Percentiles rank a stretch among this genome's conserved stretches.
These are phyloP conservation scores for Streptopelia turtur DNA, from an alignment of 2,797 vertebrate genomes.

Conservation along the genomic window DNA sequence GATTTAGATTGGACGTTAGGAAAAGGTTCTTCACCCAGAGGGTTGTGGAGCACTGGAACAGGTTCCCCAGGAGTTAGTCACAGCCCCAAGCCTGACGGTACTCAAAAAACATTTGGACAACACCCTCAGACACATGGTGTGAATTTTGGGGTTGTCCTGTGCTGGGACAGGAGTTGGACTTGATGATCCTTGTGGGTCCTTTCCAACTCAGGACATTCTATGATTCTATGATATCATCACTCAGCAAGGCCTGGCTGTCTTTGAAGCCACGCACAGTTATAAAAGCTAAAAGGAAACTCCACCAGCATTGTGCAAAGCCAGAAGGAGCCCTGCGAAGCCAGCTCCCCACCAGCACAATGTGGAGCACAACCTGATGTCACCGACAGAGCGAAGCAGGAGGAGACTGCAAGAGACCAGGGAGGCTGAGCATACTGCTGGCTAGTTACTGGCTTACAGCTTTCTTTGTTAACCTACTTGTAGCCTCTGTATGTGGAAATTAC, in stretches of 20 bases:
- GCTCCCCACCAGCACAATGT: background rate
- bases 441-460: background rate
- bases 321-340: background rate
- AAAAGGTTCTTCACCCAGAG: too few species aligned
- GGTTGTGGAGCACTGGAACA: too few species aligned
- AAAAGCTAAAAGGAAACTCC: background rate
- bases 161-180: too few species aligned
- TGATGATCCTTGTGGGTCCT: too few species aligned
- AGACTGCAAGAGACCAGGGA: background rate
- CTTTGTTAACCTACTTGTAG: slow-evolving; percentile 18
- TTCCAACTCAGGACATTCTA: too few species aligned
- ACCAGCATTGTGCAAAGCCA: background rate
- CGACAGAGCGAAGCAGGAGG: background rate
- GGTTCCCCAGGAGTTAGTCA: too few species aligned
- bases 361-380: background rate
- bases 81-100: too few species aligned
- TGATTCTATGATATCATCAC: too few species aligned
- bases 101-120: too few species aligned
- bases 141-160: too few species aligned
- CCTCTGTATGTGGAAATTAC: slow-evolving; percentile 52
- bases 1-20: too few species aligned
- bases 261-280: background rate
- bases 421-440: background rate
- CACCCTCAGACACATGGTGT: too few species aligned
- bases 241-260: rapidly evolving